These are phyloP conservation scores for Climacteris rufus DNA, from an alignment of 2,113 vertebrate species.

Conservation along the genomic window DNA sequence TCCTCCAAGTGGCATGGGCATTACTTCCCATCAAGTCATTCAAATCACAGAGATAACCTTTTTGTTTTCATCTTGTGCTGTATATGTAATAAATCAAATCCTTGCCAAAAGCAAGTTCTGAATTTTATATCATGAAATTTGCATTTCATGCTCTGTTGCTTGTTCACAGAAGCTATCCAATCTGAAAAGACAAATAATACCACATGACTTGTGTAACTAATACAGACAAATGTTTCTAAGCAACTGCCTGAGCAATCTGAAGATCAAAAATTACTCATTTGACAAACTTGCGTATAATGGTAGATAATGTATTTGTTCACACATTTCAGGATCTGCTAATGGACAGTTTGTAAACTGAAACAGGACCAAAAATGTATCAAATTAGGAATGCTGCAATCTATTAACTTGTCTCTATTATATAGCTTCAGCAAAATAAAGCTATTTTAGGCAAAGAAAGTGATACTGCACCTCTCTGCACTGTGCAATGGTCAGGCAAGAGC, in stretches of 20 bases:
- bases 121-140: slow-evolving; percentile 61
- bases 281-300: slow-evolving; percentile 41
- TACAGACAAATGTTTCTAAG: slow-evolving; percentile 63
- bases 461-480: neutral
- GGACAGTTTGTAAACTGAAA: slow-evolving; percentile 29
- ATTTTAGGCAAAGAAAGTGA: neutral
- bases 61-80: slow-evolving; percentile 61
- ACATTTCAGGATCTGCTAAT: slow-evolving; percentile 51
- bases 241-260: slow-evolving; percentile 51
- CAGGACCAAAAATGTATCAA: neutral
- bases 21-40: neutral
- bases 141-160: slow-evolving; percentile 53
- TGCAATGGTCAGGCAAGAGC: neutral
- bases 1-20: neutral
- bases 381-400: slow-evolving; percentile 17
- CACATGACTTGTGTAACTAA: slow-evolving; percentile 51
- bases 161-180: slow-evolving; percentile 28
- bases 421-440: neutral
- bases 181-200: slow-evolving; percentile 23
- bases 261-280: slow-evolving; percentile 64
- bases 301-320: slow-evolving; percentile 44
- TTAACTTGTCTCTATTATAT: neutral
- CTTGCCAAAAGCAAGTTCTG: slow-evolving; percentile 49
- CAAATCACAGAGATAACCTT: slow-evolving; percentile 40
- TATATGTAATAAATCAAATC: slow-evolving; percentile 63